A percentile compares a stretch with the other conserved stretches of the same genome.
These are phyloP conservation scores for Arge pagana DNA, from an alignment of 2,888 invertebrate species.

Conservation along the genomic window DNA sequence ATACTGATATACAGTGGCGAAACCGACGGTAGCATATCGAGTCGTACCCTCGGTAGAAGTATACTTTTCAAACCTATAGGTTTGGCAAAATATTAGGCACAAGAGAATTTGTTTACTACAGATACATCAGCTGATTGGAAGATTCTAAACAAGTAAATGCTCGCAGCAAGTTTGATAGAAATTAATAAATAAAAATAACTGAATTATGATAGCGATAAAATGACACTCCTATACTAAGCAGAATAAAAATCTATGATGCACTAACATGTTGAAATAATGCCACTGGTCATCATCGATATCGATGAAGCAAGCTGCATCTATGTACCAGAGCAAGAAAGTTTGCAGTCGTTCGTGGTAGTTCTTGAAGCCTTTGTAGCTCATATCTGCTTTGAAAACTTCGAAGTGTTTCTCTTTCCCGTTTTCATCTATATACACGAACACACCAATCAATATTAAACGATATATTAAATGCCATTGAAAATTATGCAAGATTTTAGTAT, in stretches of 20 bases:
- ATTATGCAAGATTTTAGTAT: background rate
- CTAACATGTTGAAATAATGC: constrained; percentile 83
- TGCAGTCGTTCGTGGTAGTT: constrained; percentile 84
- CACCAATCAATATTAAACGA: constrained; percentile 26
- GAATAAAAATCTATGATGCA: constrained; percentile 33
- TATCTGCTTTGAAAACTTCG: constrained; percentile 81
- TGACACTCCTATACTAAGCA: too few species aligned
- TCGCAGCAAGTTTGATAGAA: constrained; percentile 1
- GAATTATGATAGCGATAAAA: too few species aligned
- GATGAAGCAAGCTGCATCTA: constrained; percentile 94
- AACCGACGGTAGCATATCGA: constrained; percentile 81
- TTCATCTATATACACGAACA: constrained; percentile 39
- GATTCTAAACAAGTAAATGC: too few species aligned
- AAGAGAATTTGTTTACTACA: too few species aligned
- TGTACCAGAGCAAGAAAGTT: constrained; percentile 91
- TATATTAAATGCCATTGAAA: constrained; percentile 1
- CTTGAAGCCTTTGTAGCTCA: constrained; percentile 72
- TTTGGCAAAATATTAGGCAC: constrained; percentile 22
- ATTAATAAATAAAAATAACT: constrained; percentile 5
- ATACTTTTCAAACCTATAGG: constrained; percentile 73
- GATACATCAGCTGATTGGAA: too few species aligned
- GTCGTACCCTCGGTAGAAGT: constrained; percentile 63
- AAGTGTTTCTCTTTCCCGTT: constrained; percentile 59
- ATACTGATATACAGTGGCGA: constrained; percentile 91
- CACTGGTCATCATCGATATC: constrained; percentile 92